Percentiles rank a stretch among this genome's conserved stretches.
phyloP scores from a whole-genome alignment of 2,888 invertebrate genomes.

The Zeuzera pyrina region DNA sequence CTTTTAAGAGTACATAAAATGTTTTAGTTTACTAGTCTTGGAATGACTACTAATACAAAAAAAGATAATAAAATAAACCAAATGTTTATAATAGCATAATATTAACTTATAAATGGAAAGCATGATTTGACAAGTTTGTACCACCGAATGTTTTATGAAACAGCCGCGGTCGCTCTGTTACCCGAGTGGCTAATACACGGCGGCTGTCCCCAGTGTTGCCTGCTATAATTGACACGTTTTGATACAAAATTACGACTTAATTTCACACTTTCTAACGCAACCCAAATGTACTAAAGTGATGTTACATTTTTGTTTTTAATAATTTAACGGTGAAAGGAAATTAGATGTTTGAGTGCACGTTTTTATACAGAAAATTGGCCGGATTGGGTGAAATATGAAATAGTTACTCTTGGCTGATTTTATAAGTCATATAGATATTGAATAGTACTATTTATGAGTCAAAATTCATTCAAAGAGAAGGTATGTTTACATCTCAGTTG shows the following conservation, averaged over 20 bases:
- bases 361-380: constrained; percentile 22
- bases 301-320: constrained; percentile 4
- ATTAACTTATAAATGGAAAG: constrained; percentile 56
- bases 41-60: no score
- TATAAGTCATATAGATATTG: no score
- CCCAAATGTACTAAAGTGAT: constrained; percentile 15
- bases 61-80: constrained; percentile 16
- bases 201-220: constrained; percentile 21
- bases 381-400: no score
- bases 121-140: constrained; percentile 63
- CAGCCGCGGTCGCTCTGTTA: constrained; percentile 38
- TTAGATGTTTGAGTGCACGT: constrained; percentile 19
- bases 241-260: constrained; percentile 51
- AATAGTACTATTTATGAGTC: no score
- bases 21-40: no score
- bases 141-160: constrained; percentile 60
- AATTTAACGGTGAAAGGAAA: constrained; percentile 29
- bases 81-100: constrained; percentile 35
- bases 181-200: constrained; percentile 39
- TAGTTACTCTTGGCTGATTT: no score
- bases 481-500: no score
- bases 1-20: not conserved
- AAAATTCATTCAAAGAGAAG: no score
- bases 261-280: constrained; percentile 59
- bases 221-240: constrained; percentile 55